Conservation (phyloP, 2,888 invertebrate species). For the Nemotelus nigrinus region DNA sequence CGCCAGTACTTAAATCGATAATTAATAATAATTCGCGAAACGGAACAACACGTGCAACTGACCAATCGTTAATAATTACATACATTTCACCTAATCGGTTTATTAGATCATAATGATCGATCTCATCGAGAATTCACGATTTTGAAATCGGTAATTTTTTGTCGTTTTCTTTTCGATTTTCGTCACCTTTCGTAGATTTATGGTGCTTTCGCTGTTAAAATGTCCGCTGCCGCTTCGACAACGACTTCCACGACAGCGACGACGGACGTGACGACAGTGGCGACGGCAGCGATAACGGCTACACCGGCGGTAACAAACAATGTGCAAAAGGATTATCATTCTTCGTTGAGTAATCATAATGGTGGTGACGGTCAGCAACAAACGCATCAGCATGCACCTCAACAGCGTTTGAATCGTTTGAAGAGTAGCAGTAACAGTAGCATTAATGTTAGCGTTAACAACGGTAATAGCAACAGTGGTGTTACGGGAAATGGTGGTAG, state of each 20-base stretch:
- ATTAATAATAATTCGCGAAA: not conserved
- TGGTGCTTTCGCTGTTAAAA: slow-evolving; percentile 19
- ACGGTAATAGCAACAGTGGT: slow-evolving; percentile 5
- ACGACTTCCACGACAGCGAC: not conserved
- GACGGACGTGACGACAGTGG: not conserved
- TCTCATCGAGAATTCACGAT: slow-evolving; percentile 13
- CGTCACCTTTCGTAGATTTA: not conserved
- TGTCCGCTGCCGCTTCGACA: slow-evolving; percentile 45
- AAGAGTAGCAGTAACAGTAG: slow-evolving; percentile 44
- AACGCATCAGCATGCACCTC: not conserved
- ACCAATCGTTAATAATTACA: too few relatives aligned
- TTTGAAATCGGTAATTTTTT: not conserved
- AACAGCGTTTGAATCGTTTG: slow-evolving; percentile 43
- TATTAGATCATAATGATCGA: not conserved
- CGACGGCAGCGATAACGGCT: not conserved
- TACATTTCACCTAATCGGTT: slow-evolving; percentile 9
- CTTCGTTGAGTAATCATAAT: slow-evolving; percentile 41
- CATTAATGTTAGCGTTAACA: slow-evolving; percentile 33
- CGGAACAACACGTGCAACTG: too few relatives aligned
- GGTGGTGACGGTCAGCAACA: not conserved
- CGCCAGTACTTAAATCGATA: too few relatives aligned
- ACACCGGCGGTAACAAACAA: not conserved
- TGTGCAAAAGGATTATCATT: slow-evolving; percentile 48
- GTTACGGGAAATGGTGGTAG: slow-evolving; percentile 11
- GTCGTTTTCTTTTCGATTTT: not conserved